Evolutionary conservation across 2,113 vertebrate species (phyloP).

Genomic region (Falco punctatus): DNA sequence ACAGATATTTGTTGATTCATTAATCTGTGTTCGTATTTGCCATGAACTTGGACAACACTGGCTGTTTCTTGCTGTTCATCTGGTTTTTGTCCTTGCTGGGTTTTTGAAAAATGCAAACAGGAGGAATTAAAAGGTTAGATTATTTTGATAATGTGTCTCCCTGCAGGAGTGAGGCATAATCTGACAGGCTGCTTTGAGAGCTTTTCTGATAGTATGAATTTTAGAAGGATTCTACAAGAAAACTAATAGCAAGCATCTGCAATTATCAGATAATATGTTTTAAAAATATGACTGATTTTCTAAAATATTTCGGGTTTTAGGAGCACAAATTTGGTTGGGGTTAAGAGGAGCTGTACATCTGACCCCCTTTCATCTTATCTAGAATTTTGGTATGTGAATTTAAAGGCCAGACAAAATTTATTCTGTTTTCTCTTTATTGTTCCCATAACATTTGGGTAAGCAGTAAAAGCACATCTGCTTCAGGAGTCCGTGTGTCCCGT

Average conservation of each 20-base stretch:
- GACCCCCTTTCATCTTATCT: background rate
- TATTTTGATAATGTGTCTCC: background rate
- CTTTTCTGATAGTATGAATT: background rate
- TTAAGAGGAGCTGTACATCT: background rate
- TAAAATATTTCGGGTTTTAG: background rate
- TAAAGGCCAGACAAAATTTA: background rate
- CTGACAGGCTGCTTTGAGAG: background rate
- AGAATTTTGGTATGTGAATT: background rate
- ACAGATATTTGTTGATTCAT: background rate
- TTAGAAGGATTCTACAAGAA: background rate
- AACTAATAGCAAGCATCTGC: background rate
- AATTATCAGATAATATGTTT: background rate
- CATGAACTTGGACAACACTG: background rate
- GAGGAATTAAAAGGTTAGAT: constrained; percentile 41
- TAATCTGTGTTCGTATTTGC: background rate
- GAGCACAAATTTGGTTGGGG: background rate
- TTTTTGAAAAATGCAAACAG: background rate
- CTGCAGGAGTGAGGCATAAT: constrained; percentile 1
- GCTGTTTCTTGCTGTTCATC: background rate
- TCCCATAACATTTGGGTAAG: background rate
- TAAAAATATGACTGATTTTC: background rate
- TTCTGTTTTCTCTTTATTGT: background rate
- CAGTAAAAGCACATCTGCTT: background rate
- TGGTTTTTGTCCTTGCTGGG: background rate
- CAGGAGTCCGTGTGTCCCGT: background rate